phyloP scores from a whole-genome alignment of 2,113 vertebrate species.

The Pluvianellus socialis region DNA sequence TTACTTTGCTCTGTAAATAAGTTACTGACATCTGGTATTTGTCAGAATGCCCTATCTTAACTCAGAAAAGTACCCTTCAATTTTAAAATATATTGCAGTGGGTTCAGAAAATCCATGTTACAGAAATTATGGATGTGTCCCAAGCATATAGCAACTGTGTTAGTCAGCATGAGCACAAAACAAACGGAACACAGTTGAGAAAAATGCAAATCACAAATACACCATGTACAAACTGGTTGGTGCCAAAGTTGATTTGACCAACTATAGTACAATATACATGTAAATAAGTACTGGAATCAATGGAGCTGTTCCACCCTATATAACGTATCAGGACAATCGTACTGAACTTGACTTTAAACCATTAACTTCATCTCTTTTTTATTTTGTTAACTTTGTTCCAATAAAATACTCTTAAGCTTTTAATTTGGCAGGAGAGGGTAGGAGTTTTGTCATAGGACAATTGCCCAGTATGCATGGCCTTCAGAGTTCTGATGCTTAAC shows the following conservation, averaged over 20 bases:
- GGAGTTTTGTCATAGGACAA: background rate
- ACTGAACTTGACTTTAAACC: background rate
- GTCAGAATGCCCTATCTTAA: background rate
- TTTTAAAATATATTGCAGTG: background rate
- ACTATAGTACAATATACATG: background rate
- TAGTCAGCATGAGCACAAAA: background rate
- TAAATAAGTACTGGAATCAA: background rate
- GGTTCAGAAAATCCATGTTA: background rate
- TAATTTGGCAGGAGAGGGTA: background rate
- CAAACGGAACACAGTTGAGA: background rate
- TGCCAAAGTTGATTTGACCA: background rate
- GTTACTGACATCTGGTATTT: background rate
- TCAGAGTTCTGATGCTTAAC: background rate
- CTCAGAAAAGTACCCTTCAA: background rate
- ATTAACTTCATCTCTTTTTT: background rate
- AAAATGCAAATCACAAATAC: background rate
- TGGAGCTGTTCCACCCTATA: background rate
- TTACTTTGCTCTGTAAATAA: background rate
- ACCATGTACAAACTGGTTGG: accelerated
- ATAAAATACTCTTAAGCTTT: background rate
- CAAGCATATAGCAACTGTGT: background rate
- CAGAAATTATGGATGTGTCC: background rate
- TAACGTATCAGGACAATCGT: background rate
- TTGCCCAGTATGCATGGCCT: background rate
- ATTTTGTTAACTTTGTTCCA: background rate